Percentiles rank a stretch among this genome's conserved stretches.
phyloP scores from a whole-genome alignment of 1,140 invertebrate genomes.

The Penaeus indicus region DNA sequence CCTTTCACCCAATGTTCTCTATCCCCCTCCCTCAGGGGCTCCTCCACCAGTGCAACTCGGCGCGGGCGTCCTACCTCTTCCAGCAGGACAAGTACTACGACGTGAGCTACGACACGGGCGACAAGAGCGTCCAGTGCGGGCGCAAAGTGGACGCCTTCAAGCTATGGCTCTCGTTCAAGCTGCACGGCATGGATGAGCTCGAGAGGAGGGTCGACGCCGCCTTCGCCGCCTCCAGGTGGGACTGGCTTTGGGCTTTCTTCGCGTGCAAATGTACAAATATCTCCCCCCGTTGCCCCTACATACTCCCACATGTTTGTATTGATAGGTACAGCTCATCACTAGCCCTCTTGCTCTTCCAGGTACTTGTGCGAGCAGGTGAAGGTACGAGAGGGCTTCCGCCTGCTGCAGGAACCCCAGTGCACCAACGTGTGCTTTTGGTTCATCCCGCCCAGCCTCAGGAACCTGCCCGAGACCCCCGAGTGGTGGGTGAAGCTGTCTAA shows the following conservation, averaged over 20 bases:
- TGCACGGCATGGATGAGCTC: conserved; percentile 77
- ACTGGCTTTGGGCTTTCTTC: neutral
- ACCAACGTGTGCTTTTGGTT: conserved; percentile 96
- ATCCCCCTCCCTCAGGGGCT: conserved; percentile 70
- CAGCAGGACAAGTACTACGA: conserved; percentile 96
- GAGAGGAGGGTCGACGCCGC: conserved; percentile 76
- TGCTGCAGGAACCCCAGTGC: conserved; percentile 75
- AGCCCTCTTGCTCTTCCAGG: conserved; percentile 27
- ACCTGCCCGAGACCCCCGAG: conserved; percentile 74
- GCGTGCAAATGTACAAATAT: no score
- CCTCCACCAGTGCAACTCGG: conserved; percentile 82
- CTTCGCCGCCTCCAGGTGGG: conserved; percentile 75
- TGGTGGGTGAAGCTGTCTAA: conserved; percentile 78
- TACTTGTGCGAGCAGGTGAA: conserved; percentile 66
- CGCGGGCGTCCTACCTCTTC: conserved; percentile 88
- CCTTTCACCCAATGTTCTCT: neutral
- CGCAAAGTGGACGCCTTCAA: conserved; percentile 94
- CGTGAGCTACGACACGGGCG: conserved; percentile 88
- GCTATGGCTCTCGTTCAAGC: conserved; percentile 92
- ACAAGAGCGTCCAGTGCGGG: conserved; percentile 94
- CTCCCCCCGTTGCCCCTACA: neutral
- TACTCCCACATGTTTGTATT: conserved; percentile 34
- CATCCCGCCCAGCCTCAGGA: conserved; percentile 82
- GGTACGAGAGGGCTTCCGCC: conserved; percentile 66
- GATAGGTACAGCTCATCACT: neutral